A percentile compares a stretch with the other conserved stretches of the same genome.
Conservation (phyloP, 2,797 vertebrate species). For the Amphiprion clarkii region DNA sequence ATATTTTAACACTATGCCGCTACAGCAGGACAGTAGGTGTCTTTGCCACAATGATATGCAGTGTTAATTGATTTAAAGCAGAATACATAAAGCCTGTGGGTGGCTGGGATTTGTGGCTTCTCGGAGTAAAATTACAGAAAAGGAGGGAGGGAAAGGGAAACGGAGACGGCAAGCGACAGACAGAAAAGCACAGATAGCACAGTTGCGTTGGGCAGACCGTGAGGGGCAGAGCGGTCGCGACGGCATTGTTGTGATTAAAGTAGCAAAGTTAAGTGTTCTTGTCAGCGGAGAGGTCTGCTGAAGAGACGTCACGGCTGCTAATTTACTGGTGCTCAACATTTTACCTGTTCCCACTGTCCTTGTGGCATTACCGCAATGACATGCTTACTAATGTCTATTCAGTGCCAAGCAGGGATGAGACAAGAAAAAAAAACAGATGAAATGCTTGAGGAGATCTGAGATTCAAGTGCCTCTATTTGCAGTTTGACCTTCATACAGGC, state of each 20-base stretch:
- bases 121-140: neutral
- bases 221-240: neutral
- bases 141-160: neutral
- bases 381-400: slow-evolving; percentile 33
- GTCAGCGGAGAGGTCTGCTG: slow-evolving; percentile 34
- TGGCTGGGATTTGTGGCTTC: slow-evolving; percentile 30
- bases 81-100: slow-evolving; percentile 21
- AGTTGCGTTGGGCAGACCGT: neutral
- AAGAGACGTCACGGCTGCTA: slow-evolving; percentile 36
- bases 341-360: slow-evolving; percentile 35
- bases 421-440: slow-evolving; percentile 8
- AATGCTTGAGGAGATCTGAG: slow-evolving; percentile 26
- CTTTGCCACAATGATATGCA: slow-evolving; percentile 33
- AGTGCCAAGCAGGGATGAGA: slow-evolving; percentile 3
- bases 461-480: slow-evolving; percentile 36
- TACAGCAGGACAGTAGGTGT: slow-evolving; percentile 31
- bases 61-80: slow-evolving; percentile 64
- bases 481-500: slow-evolving; percentile 52
- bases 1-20: slow-evolving; percentile 39
- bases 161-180: slow-evolving; percentile 24
- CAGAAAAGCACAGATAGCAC: slow-evolving; percentile 2
- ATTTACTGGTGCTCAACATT: slow-evolving; percentile 41
- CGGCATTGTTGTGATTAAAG: slow-evolving; percentile 41
- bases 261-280: slow-evolving; percentile 47
- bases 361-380: slow-evolving; percentile 40